Evolutionary conservation across 2,113 vertebrate species (phyloP).

Genomic region (Scalopus aquaticus): DNA sequence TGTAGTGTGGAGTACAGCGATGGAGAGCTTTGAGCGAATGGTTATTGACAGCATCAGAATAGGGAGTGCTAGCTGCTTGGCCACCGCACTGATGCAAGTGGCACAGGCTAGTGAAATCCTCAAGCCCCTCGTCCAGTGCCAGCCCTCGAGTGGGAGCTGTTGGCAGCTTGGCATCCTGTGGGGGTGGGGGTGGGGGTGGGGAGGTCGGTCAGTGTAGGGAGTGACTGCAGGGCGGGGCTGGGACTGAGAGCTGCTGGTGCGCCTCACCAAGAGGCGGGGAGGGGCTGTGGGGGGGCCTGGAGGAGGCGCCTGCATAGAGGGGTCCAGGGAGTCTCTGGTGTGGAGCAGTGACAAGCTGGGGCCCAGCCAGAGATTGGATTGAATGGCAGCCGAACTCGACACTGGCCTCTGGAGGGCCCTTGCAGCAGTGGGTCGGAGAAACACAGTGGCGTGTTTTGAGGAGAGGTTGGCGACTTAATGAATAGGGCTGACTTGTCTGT

Average conservation of each 20-base stretch:
- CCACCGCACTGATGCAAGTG: not conserved
- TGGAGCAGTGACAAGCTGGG: not conserved
- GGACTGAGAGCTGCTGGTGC: not conserved
- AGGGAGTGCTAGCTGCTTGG: not conserved
- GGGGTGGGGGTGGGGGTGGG: too few relatives aligned
- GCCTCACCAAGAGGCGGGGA: not conserved
- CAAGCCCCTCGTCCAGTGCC: not conserved
- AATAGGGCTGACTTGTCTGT: not conserved
- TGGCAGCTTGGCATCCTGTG: too few relatives aligned
- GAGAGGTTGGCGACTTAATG: not conserved
- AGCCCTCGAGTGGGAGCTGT: too few relatives aligned
- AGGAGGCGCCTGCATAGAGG: too few relatives aligned
- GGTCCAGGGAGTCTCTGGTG: not conserved
- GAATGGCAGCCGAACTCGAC: not conserved
- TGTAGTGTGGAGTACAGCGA: not conserved
- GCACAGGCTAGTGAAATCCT: accelerated
- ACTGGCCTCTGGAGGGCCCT: not conserved
- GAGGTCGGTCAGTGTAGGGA: not conserved
- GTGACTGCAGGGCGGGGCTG: not conserved
- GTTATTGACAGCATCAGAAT: not conserved
- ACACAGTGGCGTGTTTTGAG: not conserved
- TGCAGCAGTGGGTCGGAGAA: not conserved
- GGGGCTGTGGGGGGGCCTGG: not conserved
- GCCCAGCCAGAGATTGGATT: not conserved
- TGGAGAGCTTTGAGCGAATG: not conserved